A percentile compares a stretch with the other conserved stretches of the same genome.
These are phyloP conservation scores for Florisuga fusca DNA, from an alignment of 2,797 vertebrate genomes.

Conservation along the genomic window DNA sequence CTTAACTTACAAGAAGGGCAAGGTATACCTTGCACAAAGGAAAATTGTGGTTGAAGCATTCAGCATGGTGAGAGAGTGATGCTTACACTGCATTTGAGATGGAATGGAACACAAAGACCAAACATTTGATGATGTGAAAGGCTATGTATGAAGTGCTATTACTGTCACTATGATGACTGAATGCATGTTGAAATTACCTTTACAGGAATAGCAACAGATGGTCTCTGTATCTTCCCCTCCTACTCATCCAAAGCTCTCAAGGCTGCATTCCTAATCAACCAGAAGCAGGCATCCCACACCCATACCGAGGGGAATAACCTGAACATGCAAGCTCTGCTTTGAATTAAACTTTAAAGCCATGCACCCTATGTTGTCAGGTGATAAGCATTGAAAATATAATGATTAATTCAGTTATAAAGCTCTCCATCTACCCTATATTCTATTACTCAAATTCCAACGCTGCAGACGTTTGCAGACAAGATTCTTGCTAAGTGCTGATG, in stretches of 20 bases:
- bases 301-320: constrained; percentile 12
- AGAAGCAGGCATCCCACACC: constrained; percentile 4
- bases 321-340: neutral
- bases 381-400: neutral
- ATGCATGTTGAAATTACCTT: constrained; percentile 60
- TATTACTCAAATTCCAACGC: neutral
- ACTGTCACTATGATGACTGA: constrained; percentile 45
- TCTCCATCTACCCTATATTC: neutral
- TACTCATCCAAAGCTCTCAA: constrained; percentile 47
- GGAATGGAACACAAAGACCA: constrained; percentile 22
- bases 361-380: neutral
- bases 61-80: neutral
- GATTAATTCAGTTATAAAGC: neutral
- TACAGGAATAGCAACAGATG: constrained; percentile 26
- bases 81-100: neutral
- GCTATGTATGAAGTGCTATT: constrained; percentile 53
- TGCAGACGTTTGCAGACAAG: constrained; percentile 22
- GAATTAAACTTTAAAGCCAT: neutral
- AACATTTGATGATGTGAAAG: constrained; percentile 40
- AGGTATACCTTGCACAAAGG: neutral
- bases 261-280: constrained; percentile 42
- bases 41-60: neutral
- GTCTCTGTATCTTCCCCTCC: constrained; percentile 49
- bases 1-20: neutral
- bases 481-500: constrained; percentile 40